phyloP scores from a whole-genome alignment of 2,797 vertebrate species.

The Labroides dimidiatus region DNA sequence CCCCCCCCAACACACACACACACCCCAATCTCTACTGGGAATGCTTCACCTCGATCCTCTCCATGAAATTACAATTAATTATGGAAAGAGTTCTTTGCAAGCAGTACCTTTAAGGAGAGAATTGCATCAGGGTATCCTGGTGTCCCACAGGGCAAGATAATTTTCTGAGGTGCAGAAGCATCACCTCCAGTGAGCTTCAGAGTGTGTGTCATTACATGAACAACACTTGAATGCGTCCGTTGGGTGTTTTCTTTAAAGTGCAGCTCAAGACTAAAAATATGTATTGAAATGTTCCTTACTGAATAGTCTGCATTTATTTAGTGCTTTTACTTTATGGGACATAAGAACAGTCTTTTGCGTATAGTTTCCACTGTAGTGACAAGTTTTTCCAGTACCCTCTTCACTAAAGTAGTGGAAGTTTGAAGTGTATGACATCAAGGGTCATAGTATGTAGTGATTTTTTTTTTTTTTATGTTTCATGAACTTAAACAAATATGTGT shows the following conservation, averaged over 20 bases:
- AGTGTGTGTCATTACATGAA: constrained; percentile 25
- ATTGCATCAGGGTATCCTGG: constrained; percentile 31
- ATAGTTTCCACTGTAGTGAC: too few species aligned
- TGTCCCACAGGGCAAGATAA: constrained; percentile 38
- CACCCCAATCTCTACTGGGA: constrained; percentile 62
- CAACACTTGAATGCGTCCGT: background rate
- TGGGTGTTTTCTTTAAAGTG: background rate
- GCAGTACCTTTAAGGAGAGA: constrained; percentile 45
- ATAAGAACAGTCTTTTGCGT: too few species aligned
- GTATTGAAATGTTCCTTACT: background rate
- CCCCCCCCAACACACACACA: background rate
- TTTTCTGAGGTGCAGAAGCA: constrained; percentile 32
- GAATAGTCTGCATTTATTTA: background rate
- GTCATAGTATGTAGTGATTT: too few species aligned
- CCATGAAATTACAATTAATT: constrained; percentile 70
- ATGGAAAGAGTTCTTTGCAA: constrained; percentile 44
- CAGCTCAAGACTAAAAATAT: background rate
- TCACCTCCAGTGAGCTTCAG: constrained; percentile 30
- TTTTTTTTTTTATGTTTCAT: too few species aligned
- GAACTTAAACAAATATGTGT: too few species aligned
- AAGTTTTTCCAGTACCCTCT: too few species aligned
- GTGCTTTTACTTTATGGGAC: too few species aligned
- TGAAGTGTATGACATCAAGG: too few species aligned
- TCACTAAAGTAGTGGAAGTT: too few species aligned
- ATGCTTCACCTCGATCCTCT: constrained; percentile 49